Conservation (phyloP, 2,113 vertebrate genomes). For the Sminthopsis crassicaudata region DNA sequence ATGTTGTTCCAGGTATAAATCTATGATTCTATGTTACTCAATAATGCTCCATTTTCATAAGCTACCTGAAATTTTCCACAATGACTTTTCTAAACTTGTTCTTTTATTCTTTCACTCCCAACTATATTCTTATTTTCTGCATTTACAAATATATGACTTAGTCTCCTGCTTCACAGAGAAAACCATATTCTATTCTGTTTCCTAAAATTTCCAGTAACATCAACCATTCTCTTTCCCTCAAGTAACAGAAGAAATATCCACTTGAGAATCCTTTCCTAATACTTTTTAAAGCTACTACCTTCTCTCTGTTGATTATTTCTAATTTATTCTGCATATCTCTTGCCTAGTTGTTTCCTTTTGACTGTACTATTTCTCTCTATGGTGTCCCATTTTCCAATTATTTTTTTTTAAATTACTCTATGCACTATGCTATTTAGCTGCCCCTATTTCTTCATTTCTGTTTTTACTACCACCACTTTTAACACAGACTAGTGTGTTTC, state of each 20-base stretch:
- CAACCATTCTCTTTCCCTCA: background rate
- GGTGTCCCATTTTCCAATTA: background rate
- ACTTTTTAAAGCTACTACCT: background rate
- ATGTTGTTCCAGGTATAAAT: background rate
- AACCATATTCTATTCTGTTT: background rate
- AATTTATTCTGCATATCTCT: background rate
- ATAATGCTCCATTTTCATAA: background rate
- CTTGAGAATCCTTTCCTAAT: background rate
- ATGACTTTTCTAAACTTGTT: background rate
- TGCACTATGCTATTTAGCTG: no score
- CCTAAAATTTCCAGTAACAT: background rate
- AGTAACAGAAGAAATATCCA: background rate
- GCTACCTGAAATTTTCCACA: background rate
- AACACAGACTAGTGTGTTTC: background rate
- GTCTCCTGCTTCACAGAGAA: background rate
- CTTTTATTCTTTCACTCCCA: background rate
- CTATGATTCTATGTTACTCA: background rate
- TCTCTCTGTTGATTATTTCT: background rate
- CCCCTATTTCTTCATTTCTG: background rate
- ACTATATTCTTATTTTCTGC: background rate
- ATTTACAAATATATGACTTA: background rate
- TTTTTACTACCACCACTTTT: background rate
- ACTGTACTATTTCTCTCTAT: background rate
- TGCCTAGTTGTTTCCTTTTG: background rate
- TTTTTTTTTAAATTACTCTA: background rate